Evolutionary conservation across 2,113 vertebrate species (phyloP).

Genomic region (Callopanchax toddi): DNA sequence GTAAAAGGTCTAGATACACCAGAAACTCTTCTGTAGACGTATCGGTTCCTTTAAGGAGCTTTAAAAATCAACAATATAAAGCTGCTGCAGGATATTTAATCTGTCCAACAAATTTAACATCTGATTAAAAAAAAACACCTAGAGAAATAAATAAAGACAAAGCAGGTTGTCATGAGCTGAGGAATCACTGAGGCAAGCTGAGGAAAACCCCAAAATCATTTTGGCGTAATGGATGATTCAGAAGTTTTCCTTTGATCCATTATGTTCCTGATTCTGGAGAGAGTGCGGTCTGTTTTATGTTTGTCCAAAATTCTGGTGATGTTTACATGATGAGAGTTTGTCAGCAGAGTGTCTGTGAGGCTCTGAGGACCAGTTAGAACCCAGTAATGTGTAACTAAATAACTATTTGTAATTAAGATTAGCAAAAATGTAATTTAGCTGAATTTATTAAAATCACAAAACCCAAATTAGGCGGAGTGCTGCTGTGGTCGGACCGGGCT

Average conservation of each 20-base stretch:
- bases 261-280: background rate
- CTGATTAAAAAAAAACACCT: too few species aligned
- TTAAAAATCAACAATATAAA: conserved; percentile 45
- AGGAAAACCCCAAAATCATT: background rate
- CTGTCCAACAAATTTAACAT: conserved; percentile 20
- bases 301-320: too few species aligned
- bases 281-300: background rate
- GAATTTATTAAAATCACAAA: too few species aligned
- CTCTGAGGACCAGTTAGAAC: too few species aligned
- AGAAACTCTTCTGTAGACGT: conserved; percentile 2
- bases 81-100: conserved; percentile 39
- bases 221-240: background rate
- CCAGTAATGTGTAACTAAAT: too few species aligned
- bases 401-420: too few species aligned
- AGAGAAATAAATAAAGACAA: too few species aligned
- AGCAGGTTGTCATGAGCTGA: conserved; percentile 5
- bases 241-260: conserved; percentile 6
- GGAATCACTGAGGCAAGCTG: conserved; percentile 3
- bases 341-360: background rate
- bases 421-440: too few species aligned
- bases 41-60: conserved; percentile 11
- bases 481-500: too few species aligned
- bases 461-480: too few species aligned
- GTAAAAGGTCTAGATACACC: background rate
- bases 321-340: background rate